phyloP scores from a whole-genome alignment of 2,113 vertebrate genomes.

The Myrmophylax atrothorax region DNA sequence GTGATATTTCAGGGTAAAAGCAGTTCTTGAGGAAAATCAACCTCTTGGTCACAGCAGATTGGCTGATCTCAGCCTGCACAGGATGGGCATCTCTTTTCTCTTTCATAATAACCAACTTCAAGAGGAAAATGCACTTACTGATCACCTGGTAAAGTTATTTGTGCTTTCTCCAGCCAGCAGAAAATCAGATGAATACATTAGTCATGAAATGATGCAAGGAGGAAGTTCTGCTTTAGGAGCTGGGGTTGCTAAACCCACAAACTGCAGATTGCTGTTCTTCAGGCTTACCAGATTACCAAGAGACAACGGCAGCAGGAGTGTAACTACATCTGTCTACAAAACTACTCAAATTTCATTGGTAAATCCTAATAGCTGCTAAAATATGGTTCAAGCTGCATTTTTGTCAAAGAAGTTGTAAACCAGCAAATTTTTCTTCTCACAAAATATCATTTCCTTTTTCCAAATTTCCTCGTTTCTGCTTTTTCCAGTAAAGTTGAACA shows the following conservation, averaged over 20 bases:
- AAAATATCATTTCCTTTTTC: not conserved
- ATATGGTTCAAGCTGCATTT: not conserved
- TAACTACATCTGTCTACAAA: not conserved
- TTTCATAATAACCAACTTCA: not conserved
- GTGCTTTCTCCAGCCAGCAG: not conserved
- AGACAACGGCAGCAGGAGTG: not conserved
- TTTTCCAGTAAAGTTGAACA: not conserved
- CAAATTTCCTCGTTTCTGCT: not conserved
- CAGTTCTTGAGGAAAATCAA: slow-evolving; percentile 5
- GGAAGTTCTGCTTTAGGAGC: not conserved
- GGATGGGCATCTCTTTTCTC: not conserved
- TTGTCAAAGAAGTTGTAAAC: not conserved
- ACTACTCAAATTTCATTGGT: not conserved
- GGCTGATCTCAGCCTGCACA: slow-evolving; percentile 15
- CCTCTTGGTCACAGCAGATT: not conserved
- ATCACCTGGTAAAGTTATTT: not conserved
- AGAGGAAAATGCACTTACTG: not conserved
- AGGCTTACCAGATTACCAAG: not conserved
- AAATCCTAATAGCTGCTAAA: not conserved
- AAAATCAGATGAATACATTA: not conserved
- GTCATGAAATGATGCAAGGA: not conserved
- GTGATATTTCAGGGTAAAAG: slow-evolving; percentile 35
- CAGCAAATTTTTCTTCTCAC: not conserved
- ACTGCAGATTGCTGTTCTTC: not conserved
- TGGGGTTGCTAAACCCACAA: not conserved